A percentile compares a stretch with the other conserved stretches of the same genome.
phyloP scores from a whole-genome alignment of 1,140 invertebrate genomes.

The Ceratoteleas bidentatus region DNA sequence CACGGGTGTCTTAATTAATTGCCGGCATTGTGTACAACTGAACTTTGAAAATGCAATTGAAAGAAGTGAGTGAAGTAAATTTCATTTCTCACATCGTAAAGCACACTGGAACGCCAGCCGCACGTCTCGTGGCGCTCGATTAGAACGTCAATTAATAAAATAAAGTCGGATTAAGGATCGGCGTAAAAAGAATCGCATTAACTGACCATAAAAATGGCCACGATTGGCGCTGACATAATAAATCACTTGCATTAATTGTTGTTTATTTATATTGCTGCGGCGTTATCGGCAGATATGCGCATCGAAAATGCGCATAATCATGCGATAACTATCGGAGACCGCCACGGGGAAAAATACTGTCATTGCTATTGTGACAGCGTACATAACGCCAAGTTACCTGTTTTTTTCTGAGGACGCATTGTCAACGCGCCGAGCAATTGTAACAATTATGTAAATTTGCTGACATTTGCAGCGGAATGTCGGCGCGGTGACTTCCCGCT shows the following conservation, averaged over 20 bases:
- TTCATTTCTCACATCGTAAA: no score
- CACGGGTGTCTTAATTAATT: no score
- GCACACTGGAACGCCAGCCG: no score
- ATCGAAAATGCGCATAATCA: constrained; percentile 22
- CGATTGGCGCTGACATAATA: constrained; percentile 8
- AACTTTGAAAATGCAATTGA: no score
- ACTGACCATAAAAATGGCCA: not conserved
- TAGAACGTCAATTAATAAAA: not conserved
- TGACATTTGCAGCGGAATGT: constrained; percentile 45
- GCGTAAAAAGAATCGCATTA: not conserved
- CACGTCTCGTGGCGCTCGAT: no score
- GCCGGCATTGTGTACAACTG: no score
- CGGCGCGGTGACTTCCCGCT: constrained; percentile 21
- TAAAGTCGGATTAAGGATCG: constrained; percentile 12
- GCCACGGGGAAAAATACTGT: constrained; percentile 22
- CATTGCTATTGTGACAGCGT: constrained; percentile 30
- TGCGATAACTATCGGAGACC: constrained; percentile 21
- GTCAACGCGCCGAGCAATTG: constrained; percentile 48
- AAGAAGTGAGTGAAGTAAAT: no score
- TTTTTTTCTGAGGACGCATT: constrained; percentile 16
- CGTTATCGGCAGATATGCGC: constrained; percentile 18
- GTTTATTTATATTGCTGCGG: constrained; percentile 9
- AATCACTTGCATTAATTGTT: constrained; percentile 33
- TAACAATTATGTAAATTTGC: constrained; percentile 57
- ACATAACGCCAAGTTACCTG: constrained; percentile 20